Evolutionary conservation across 2,797 vertebrate species (phyloP).

Genomic region (Aselliscus stoliczkanus): DNA sequence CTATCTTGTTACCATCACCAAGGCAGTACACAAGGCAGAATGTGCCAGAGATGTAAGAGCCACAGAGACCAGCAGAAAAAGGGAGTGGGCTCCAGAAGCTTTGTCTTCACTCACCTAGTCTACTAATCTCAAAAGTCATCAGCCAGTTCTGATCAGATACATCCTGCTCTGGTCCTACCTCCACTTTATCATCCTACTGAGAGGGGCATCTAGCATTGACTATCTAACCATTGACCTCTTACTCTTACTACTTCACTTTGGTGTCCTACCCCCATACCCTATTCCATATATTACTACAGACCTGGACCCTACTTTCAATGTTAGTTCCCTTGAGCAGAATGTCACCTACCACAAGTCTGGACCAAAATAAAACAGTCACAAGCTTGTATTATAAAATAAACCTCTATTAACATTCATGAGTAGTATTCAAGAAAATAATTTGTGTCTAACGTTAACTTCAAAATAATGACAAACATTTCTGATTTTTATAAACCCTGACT

Average conservation of each 20-base stretch:
- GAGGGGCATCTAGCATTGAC: too few relatives aligned
- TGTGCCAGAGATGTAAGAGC: not conserved
- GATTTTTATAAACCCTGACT: not conserved
- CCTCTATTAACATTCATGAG: not conserved
- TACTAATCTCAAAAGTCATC: not conserved
- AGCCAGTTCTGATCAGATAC: not conserved
- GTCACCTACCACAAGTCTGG: not conserved
- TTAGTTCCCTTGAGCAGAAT: not conserved
- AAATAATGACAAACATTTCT: not conserved
- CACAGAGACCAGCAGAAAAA: not conserved
- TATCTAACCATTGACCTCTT: not conserved
- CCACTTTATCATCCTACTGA: not conserved
- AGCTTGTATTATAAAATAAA: not conserved
- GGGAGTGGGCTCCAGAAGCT: not conserved
- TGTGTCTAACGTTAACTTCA: not conserved
- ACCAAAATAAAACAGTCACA: not conserved
- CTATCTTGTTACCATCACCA: not conserved
- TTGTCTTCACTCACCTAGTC: not conserved
- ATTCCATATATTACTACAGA: not conserved
- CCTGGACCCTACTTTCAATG: not conserved
- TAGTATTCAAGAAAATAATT: not conserved
- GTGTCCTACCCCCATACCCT: not conserved
- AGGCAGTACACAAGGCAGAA: not conserved
- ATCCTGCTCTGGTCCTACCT: not conserved
- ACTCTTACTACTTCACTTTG: not conserved